A percentile compares a stretch with the other conserved stretches of the same genome.
phyloP scores from a whole-genome alignment of 1,140 invertebrate genomes.

The Drosophila sulfurigaster region DNA sequence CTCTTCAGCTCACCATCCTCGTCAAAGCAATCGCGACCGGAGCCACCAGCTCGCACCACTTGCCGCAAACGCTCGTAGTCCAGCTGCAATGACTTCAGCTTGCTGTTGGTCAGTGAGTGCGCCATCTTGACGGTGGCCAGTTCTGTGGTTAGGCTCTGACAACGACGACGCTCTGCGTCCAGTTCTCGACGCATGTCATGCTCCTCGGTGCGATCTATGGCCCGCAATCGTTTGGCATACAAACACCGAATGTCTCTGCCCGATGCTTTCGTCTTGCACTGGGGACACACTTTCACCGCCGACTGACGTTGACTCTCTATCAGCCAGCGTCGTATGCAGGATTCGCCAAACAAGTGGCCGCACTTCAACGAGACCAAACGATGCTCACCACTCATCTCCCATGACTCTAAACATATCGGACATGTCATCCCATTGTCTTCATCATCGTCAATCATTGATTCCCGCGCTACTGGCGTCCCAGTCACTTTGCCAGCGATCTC shows the following conservation, averaged over 20 bases:
- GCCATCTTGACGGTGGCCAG: constrained; percentile 86
- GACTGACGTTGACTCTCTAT: constrained; percentile 79
- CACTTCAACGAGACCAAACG: constrained; percentile 93
- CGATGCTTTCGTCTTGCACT: constrained; percentile 92
- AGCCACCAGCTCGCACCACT: constrained; percentile 43
- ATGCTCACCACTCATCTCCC: constrained; percentile 94
- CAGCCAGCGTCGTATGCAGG: constrained; percentile 94
- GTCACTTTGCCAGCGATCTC: neutral
- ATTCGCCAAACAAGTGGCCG: constrained; percentile 95
- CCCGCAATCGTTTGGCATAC: constrained; percentile 88
- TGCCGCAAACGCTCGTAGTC: constrained; percentile 63
- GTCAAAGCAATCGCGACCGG: constrained; percentile 16
- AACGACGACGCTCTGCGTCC: constrained; percentile 85
- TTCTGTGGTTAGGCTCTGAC: constrained; percentile 85
- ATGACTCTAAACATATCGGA: constrained; percentile 94
- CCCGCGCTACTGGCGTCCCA: constrained; percentile 31
- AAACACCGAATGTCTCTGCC: constrained; percentile 91
- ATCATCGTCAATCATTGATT: constrained; percentile 65
- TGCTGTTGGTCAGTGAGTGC: constrained; percentile 84
- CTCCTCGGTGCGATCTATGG: constrained; percentile 89
- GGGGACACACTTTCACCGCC: constrained; percentile 89
- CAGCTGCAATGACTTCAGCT: constrained; percentile 46
- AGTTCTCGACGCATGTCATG: constrained; percentile 87
- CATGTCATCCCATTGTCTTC: constrained; percentile 90
- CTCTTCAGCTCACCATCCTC: neutral